Evolutionary conservation across 2,113 vertebrate species (phyloP), one percentile per base, ranked within the genome.

Genomic region (Psittacara wagleri): DNA sequence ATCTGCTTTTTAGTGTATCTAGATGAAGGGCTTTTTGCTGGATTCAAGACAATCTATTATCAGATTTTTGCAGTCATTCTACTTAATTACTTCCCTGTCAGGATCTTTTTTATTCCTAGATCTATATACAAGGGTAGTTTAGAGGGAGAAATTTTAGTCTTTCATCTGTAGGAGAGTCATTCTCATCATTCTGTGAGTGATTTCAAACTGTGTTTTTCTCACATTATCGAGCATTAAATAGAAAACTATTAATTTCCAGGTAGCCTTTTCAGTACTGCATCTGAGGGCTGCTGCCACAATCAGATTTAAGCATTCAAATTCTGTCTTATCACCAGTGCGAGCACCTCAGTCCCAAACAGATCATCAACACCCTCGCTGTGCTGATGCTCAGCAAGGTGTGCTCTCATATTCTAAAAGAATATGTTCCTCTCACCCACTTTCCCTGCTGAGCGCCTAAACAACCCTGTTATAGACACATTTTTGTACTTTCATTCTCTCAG

Each of bases 41-140:
- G 86, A 92, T 96, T 88, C 95, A 88, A 88, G 86, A 91, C 70
- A 51, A 66, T 81, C 73, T 84, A 69, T 91, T 95, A 86, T 85
- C 55, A 95, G 83, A 41, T 41, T 59, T 79, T 91, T 87, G 44
- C 77, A 91, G 66, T 94, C 69, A 66, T 91, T 94, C 52, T 82
- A 78, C 37, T 93, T 94, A 96, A 95, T 96, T 95, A 75, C 62
- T 89, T 94, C 52, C 93, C 59, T 84, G 10, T 48, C 33, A 89
- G 69, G 37, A 69, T 82, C 3, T 27, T 73, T 92, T 91, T 90
- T 85, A 59, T 46, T 84, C 48, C 37, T 66, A 79, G 48, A 37
- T 92, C 48, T 81, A 41, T 79, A 22, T 79, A 23, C 64, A 91
- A 72, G 61, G 22, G 11, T 88, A 62, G 44, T 82, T 86, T 61